Base-by-base conservation (phyloP, 1,140 invertebrate genomes). In the Papilio machaon region DNA sequence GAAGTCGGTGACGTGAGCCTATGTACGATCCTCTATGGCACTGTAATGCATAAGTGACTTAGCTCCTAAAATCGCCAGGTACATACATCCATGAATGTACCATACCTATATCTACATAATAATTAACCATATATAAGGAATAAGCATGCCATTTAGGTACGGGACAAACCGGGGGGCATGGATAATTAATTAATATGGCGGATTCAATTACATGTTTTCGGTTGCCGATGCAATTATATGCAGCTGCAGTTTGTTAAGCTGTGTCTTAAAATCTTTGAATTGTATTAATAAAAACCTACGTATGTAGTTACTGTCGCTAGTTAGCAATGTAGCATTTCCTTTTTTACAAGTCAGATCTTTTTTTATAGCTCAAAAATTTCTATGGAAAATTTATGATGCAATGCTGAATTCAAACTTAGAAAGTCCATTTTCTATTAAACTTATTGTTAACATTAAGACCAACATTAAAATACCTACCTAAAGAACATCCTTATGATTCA, bases 171-270 rank as follows among this genome's bases (percentile, higher is more conserved):
- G 79, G 87, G 85, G 81, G 84, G 85, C 84, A 52, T 23, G 1
- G 23, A 85, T 85, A 91, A 91, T 91, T 88, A 90, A 87, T 82
- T 90, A 91, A 92, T 91, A 91, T 90, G 89, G 90, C 87, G 87
- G 89, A 87, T 88, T 90, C 91, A 91, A 88, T 79, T 87, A 87
- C 84, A 78, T 67, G 80, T 60, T 70, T 73, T 80, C 64, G n/a
- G 30, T 70, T 60, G 9, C 47, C 15, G n/a, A 30, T 23, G 13
- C 19, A 54, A 78, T 83, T 82, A 83, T 38, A 19, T 46, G 76
- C 78, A 67, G 79, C 46, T 83, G 54, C 52, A 19, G 49, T 43
- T 73, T 46, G 35, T 47, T 46, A 46, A 81, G 15, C n/a, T 60
- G 23, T 60, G n/a, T 17, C 15, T 52, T 52, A 52, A 52, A 52